A percentile compares a stretch with the other conserved stretches of the same genome.
phyloP scores from a whole-genome alignment of 2,888 invertebrate genomes.

The Plebejus argus region DNA sequence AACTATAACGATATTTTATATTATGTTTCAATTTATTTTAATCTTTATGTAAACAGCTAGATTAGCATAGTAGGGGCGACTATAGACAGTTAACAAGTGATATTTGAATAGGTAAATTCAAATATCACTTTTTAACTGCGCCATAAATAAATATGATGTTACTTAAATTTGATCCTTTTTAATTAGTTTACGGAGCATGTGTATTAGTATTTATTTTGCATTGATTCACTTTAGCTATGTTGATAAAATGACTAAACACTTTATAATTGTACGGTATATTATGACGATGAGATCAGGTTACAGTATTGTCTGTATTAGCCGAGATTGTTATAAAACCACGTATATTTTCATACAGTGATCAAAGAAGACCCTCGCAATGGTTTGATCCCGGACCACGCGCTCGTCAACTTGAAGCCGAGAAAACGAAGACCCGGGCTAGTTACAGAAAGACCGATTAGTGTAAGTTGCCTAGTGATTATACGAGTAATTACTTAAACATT shows the following conservation, averaged over 20 bases:
- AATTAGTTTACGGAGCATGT: not conserved
- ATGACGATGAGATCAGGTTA: no score
- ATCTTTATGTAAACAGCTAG: not conserved
- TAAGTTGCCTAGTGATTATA: conserved; percentile 51
- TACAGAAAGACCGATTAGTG: conserved; percentile 83
- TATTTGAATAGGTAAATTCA: no score
- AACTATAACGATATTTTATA: not conserved
- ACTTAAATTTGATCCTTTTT: no score
- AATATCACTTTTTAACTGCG: no score
- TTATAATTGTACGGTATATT: no score
- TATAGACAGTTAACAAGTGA: no score
- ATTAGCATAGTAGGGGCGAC: no score
- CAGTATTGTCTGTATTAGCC: not conserved
- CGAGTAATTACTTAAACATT: conserved; percentile 13
- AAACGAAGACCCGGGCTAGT: conserved; percentile 82
- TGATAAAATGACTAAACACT: no score
- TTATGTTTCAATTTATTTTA: not conserved
- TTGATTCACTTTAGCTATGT: no score
- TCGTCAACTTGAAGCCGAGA: conserved; percentile 65
- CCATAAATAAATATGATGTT: no score
- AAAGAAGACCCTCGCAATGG: conserved; percentile 63
- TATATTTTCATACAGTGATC: conserved; percentile 56
- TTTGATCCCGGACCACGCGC: conserved; percentile 70
- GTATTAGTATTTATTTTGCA: no score
- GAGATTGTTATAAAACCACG: not conserved